phyloP scores from a whole-genome alignment of 2,797 vertebrate species.

The Momotus momota region DNA sequence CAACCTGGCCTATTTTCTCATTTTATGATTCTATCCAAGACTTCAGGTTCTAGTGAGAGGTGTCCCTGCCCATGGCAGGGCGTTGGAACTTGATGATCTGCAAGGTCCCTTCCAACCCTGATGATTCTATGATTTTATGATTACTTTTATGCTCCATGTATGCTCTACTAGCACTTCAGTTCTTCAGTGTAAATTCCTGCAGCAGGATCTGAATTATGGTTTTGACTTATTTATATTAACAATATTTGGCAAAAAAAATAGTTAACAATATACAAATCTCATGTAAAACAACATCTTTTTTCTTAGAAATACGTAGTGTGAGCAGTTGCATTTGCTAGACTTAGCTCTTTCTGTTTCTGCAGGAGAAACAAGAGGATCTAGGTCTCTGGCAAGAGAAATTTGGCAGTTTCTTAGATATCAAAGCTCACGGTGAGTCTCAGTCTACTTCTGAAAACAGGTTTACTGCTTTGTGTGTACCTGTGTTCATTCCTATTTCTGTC shows the following conservation, averaged over 20 bases:
- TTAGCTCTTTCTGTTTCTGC: conserved; percentile 34
- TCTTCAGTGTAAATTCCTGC: background rate
- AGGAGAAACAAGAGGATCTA: conserved; percentile 78
- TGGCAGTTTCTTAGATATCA: conserved; percentile 87
- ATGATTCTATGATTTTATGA: background rate
- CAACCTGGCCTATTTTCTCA: background rate
- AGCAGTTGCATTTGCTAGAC: background rate
- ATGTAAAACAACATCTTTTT: background rate
- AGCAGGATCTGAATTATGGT: background rate
- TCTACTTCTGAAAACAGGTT: conserved; percentile 10
- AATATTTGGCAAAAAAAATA: background rate
- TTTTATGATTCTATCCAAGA: background rate
- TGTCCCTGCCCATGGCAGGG: too few relatives aligned
- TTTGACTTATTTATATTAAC: background rate
- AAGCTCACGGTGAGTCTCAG: conserved; percentile 85
- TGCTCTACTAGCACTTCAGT: background rate
- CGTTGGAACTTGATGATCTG: too few relatives aligned
- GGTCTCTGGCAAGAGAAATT: conserved; percentile 89
- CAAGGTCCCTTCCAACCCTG: background rate
- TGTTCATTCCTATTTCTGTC: background rate
- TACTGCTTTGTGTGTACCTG: background rate
- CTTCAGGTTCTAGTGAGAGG: background rate
- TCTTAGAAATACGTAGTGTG: background rate
- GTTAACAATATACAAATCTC: background rate
- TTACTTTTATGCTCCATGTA: background rate